Base-by-base conservation (phyloP, 1,140 invertebrate species). In the Drosophila lini region DNA sequence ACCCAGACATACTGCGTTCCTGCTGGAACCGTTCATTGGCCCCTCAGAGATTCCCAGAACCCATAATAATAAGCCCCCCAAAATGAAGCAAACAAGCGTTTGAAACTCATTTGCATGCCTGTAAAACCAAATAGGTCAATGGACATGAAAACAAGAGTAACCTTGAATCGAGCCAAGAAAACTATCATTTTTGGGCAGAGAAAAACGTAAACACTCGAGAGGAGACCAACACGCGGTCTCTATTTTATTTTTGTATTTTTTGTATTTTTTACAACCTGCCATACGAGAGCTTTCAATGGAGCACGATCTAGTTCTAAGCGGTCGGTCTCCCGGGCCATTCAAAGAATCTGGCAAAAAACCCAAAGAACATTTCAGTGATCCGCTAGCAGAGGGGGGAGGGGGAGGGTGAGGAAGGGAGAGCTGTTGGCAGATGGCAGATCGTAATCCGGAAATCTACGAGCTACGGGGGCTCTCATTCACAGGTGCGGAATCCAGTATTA, bases 111-210 rank as follows among this genome's bases (percentile, higher is more conserved):
- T 78, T 70, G 62, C 59, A 84, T 84, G 59, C 22, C 32, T 63
- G 64, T 68, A 69, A 47, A 59, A 80, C 74, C 85, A 89, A 85
- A 90, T 90, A 74, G 85, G 85, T 90, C 85, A 85, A 90, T 85
- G 85, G 86, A 90, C 85, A 90, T 90, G 85, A 85, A 90, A 90
- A 90, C 74, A 90, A 81, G 86, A 85, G 78, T 90, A 85, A 90
- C 85, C 85, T 90, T 90, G 85, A 90, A 90, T 76, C 67, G 40
- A 40, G n/a, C 4, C 15, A 22, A 40, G 36, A 58, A 52, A 64
- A 69, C 58, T 68, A 57, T 55, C 58, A 58, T 75, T 5, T 5
- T 28, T 28, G 25, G 25, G 3, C 62, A 3, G 47, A 74, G 65
- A 75, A 85, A 89, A 89, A 89, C 85, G 78, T 79, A 89, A 90